Conservation (phyloP, 2,888 invertebrate genomes). For the Catocala nupta region DNA sequence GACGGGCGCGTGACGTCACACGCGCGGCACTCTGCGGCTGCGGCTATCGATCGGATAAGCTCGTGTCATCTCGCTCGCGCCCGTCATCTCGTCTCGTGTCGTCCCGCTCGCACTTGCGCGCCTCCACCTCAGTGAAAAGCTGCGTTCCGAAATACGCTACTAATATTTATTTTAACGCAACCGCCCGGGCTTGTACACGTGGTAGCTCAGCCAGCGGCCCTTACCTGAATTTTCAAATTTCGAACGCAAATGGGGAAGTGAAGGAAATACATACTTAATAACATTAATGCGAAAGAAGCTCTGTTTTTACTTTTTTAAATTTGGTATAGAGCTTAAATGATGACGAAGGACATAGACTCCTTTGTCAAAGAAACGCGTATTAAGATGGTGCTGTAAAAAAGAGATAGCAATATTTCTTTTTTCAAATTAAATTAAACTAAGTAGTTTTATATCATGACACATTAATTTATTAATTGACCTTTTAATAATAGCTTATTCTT, state of each 20-base stretch:
- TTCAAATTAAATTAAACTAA: too few species aligned
- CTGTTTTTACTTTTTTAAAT: too few species aligned
- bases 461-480: conserved; percentile 16
- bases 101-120: conserved; percentile 70
- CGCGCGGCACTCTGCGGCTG: conserved; percentile 85
- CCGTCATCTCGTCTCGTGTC: conserved; percentile 60
- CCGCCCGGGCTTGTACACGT: conserved; percentile 79
- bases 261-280: not conserved
- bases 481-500: conserved; percentile 1
- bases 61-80: conserved; percentile 75
- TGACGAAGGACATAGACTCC: too few species aligned
- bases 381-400: not conserved
- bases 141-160: conserved; percentile 84
- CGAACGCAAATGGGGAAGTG: conserved; percentile 11
- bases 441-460: not conserved
- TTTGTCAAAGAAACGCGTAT: too few species aligned
- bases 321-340: too few species aligned
- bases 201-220: conserved; percentile 53
- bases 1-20: conserved; percentile 84
- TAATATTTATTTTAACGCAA: conserved; percentile 87
- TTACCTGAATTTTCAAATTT: conserved; percentile 29
- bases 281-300: too few species aligned
- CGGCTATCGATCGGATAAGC: conserved; percentile 85
- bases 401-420: not conserved
- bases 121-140: conserved; percentile 73